Percentiles rank a stretch among this genome's conserved stretches.
Conservation (phyloP, 2,888 invertebrate genomes). For the Palloptera scutellata region DNA sequence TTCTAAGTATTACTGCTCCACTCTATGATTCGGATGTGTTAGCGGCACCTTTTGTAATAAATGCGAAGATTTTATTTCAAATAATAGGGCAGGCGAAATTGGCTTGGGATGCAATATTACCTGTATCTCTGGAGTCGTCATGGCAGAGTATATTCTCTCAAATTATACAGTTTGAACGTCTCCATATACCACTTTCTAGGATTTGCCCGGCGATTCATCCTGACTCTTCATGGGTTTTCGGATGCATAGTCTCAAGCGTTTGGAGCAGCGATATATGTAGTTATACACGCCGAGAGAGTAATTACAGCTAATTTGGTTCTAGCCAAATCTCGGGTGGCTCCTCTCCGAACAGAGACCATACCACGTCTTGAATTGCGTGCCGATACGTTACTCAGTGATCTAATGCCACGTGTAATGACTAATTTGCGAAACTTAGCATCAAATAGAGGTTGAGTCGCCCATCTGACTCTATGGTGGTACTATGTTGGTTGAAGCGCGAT, state of each 20-base stretch:
- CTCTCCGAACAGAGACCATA: slow-evolving; percentile 15
- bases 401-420: slow-evolving; percentile 24
- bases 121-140: neutral
- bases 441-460: slow-evolving; percentile 14
- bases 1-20: slow-evolving; percentile 4
- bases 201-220: no score
- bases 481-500: slow-evolving; percentile 24
- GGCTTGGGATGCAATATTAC: no score
- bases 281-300: slow-evolving; percentile 9
- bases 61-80: neutral
- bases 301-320: slow-evolving; percentile 26
- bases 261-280: slow-evolving; percentile 31
- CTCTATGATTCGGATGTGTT: neutral
- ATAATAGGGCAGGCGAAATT: no score
- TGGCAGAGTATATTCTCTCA: slow-evolving; percentile 2
- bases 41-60: no score
- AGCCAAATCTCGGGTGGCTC: neutral
- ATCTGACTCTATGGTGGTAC: slow-evolving; percentile 23
- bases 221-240: no score
- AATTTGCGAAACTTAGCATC: slow-evolving; percentile 20
- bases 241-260: slow-evolving; percentile 33
- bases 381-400: slow-evolving; percentile 26
- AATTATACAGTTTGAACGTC: slow-evolving; percentile 5
- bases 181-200: slow-evolving; percentile 25
- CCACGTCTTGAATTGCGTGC: slow-evolving; percentile 30